These are phyloP conservation scores for Brachylomia viminalis DNA, from an alignment of 2,888 invertebrate species.

Conservation along the genomic window DNA sequence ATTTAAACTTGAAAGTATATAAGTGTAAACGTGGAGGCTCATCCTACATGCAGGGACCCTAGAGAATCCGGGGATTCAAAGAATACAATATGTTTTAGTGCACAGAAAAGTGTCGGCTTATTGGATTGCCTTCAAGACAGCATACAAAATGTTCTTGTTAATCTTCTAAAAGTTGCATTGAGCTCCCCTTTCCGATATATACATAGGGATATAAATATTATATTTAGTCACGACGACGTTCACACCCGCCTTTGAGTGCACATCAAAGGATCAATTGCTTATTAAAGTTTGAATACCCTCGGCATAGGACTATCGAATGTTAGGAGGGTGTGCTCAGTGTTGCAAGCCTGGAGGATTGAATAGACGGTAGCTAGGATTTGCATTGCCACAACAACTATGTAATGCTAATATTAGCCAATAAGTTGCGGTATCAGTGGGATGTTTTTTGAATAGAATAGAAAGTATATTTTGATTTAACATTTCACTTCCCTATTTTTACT, in stretches of 20 bases:
- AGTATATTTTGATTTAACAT: neutral
- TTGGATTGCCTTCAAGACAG: neutral
- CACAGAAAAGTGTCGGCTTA: neutral
- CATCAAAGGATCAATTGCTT: constrained; percentile 40
- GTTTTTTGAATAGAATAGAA: neutral
- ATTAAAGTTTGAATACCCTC: constrained; percentile 41
- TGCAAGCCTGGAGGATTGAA: constrained; percentile 8
- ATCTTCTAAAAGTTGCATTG: constrained; percentile 2
- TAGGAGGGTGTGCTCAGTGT: neutral
- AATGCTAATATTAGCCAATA: neutral
- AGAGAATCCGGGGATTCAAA: neutral
- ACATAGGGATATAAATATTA: constrained; percentile 34
- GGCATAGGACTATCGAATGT: constrained; percentile 11
- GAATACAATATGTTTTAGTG: neutral
- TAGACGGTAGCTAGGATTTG: neutral
- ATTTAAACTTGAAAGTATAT: no score
- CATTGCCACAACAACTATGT: neutral
- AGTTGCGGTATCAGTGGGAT: neutral
- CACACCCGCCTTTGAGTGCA: constrained; percentile 5
- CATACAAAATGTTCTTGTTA: neutral
- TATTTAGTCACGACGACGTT: constrained; percentile 25
- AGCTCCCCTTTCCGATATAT: constrained; percentile 24
- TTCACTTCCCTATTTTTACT: neutral
- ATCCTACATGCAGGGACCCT: neutral
- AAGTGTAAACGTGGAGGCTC: no score